These are phyloP conservation scores for Chloropsis hardwickii DNA, from an alignment of 2,113 vertebrate species.

Conservation along the genomic window DNA sequence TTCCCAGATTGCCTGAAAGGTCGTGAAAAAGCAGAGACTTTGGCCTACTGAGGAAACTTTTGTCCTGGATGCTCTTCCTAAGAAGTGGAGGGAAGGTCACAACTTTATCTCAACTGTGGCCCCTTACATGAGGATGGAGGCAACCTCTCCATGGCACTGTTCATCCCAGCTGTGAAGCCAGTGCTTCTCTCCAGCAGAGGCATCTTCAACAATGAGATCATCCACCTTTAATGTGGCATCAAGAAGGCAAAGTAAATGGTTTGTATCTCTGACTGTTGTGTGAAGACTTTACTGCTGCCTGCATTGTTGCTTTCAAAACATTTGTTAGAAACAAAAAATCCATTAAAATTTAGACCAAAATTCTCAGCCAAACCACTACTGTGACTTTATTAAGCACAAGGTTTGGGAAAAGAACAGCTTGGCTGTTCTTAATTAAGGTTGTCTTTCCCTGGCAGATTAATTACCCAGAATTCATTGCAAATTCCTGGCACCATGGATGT, in stretches of 20 bases:
- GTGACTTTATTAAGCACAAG: conserved; percentile 23
- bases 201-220: not conserved
- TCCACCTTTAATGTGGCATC: not conserved
- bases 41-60: not conserved
- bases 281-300: not conserved
- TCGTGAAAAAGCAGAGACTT: not conserved
- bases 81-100: not conserved
- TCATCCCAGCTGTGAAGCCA: not conserved
- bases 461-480: conserved; percentile 43
- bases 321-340: not conserved
- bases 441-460: conserved; percentile 37
- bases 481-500: conserved; percentile 44
- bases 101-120: not conserved
- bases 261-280: not conserved
- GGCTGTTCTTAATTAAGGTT: conserved; percentile 42
- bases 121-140: not conserved
- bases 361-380: not conserved
- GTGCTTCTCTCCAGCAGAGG: not conserved
- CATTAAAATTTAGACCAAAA: not conserved
- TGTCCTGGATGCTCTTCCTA: not conserved
- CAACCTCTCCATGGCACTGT: not conserved
- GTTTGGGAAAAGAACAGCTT: conserved; percentile 7
- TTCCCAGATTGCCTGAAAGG: not conserved
- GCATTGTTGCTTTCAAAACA: not conserved
- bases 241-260: not conserved